phyloP scores from a whole-genome alignment of 2,888 invertebrate species.

The Chrysina gloriosa region DNA sequence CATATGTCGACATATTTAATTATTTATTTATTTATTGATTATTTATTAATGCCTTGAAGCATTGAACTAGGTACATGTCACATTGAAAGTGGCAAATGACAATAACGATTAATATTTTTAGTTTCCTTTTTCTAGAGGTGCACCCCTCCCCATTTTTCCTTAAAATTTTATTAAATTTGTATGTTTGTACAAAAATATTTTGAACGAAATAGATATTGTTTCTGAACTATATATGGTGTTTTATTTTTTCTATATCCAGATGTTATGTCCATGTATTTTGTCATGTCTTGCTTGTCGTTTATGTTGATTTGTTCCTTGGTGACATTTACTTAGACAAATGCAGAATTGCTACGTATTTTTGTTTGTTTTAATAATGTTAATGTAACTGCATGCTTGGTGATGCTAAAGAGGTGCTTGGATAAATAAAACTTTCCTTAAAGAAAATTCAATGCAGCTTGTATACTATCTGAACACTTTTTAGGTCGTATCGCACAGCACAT shows the following conservation, averaged over 20 bases:
- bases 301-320: conserved; percentile 19
- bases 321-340: conserved; percentile 40
- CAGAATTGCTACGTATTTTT: conserved; percentile 1
- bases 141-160: neutral
- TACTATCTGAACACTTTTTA: too few relatives aligned
- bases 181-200: conserved; percentile 50
- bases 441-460: too few relatives aligned
- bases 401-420: conserved; percentile 15
- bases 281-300: conserved; percentile 11
- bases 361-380: neutral
- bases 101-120: conserved; percentile 8
- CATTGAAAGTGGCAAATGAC: conserved; percentile 60
- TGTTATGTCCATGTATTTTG: conserved; percentile 3
- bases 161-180: conserved; percentile 39
- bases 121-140: neutral
- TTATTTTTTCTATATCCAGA: conserved; percentile 27
- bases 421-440: too few relatives aligned
- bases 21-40: conserved; percentile 63
- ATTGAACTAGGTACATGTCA: conserved; percentile 66
- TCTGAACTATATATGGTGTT: conserved; percentile 35
- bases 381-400: neutral
- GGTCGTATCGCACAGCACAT: too few relatives aligned
- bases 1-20: conserved; percentile 67
- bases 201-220: conserved; percentile 48
- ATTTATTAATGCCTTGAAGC: conserved; percentile 68